Evolutionary conservation across 2,797 vertebrate genomes (phyloP).

Genomic region (Eurystomus glaucurus): DNA sequence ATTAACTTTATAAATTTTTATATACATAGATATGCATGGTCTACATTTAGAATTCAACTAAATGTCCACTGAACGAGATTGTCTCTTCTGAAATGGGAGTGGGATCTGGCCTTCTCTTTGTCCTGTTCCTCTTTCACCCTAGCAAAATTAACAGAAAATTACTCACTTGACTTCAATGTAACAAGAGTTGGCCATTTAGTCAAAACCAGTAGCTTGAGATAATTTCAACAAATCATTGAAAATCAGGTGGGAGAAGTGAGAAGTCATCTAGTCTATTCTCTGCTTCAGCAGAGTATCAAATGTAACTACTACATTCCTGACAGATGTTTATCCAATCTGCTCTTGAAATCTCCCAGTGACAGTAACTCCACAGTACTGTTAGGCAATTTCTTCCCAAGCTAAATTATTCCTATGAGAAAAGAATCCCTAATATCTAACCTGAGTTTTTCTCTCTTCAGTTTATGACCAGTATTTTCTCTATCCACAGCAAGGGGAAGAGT

Average conservation of each 20-base stretch:
- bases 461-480: not conserved
- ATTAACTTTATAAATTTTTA: slow-evolving; percentile 1
- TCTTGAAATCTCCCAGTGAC: slow-evolving; percentile 26
- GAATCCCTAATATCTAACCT: not conserved
- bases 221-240: slow-evolving; percentile 43
- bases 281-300: slow-evolving; percentile 40
- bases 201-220: slow-evolving; percentile 25
- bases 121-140: not conserved
- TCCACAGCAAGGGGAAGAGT: not conserved
- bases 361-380: not conserved
- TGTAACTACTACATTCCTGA: slow-evolving; percentile 33
- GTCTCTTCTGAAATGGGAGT: not conserved
- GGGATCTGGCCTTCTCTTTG: not conserved
- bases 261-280: slow-evolving; percentile 41
- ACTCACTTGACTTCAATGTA: not conserved
- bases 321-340: slow-evolving; percentile 65
- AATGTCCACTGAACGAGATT: not conserved
- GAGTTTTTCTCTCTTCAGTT: not conserved
- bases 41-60: slow-evolving; percentile 14
- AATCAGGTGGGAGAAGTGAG: slow-evolving; percentile 47
- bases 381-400: not conserved
- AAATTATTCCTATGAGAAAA: slow-evolving; percentile 19
- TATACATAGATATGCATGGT: not conserved
- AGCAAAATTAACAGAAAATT: not conserved
- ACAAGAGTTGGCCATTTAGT: slow-evolving; percentile 51